These are phyloP conservation scores for Sinotaia quadrata DNA, from an alignment of 2,888 invertebrate species.

Conservation along the genomic window DNA sequence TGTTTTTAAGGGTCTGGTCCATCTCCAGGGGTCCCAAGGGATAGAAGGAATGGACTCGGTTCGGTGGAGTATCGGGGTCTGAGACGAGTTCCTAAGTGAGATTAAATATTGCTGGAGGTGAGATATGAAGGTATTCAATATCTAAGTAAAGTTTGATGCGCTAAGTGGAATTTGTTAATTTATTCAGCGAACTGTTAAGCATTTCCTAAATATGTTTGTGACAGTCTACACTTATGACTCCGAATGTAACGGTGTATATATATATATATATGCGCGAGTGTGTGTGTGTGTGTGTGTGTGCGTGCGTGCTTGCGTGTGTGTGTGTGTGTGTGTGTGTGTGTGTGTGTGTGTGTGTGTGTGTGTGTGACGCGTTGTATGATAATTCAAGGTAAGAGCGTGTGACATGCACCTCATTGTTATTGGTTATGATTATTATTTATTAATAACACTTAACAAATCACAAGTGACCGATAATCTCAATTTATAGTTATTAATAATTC, in stretches of 20 bases:
- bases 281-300: background rate
- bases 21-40: constrained; percentile 13
- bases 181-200: too few relatives aligned
- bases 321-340: background rate
- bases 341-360: background rate
- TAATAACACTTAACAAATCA: too few relatives aligned
- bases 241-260: background rate
- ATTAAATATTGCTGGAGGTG: too few relatives aligned
- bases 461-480: too few relatives aligned
- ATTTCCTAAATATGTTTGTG: too few relatives aligned
- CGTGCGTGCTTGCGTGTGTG: background rate
- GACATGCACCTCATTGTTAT: too few relatives aligned
- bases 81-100: constrained; percentile 27
- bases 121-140: too few relatives aligned
- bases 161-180: too few relatives aligned
- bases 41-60: constrained; percentile 28
- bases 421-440: too few relatives aligned
- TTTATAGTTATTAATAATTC: too few relatives aligned
- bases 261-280: background rate
- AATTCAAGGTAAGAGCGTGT: too few relatives aligned
- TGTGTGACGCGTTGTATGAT: background rate
- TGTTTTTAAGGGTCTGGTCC: constrained; percentile 7
- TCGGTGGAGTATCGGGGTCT: constrained; percentile 22
- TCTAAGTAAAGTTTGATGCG: too few relatives aligned
- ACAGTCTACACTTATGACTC: background rate